Evolutionary conservation across 1,140 invertebrate species (phyloP), one percentile per base, ranked within the genome.

Genomic region (Lepidotrigona ventralis): DNA sequence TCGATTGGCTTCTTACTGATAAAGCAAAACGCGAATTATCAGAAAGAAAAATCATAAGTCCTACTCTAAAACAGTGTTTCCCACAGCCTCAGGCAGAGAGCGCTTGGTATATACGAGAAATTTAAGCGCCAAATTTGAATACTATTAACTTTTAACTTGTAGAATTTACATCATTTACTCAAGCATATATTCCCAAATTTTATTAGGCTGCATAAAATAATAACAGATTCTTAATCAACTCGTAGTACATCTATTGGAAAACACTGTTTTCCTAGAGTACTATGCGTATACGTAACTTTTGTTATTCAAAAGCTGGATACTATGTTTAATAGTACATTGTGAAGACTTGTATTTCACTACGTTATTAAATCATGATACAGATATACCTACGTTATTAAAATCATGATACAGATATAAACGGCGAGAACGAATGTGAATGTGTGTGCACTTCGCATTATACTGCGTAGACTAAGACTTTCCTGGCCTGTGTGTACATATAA

Each of bases 401-500:
- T 53, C 9, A 2, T 75, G 12, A 17, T 29, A 29, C 71, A 26
- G 23, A 17, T 46, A 29, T 64, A 26, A 64, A 1, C 46, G 21
- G 14, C 21, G n/a, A 76, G 29, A 69, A 60, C 58, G 12, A n/a
- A 68, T 23, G 53, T n/a, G 26, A 54, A 19, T 78, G 66, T 39
- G 54, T 83, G 26, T 69, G 23, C 21, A 75, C 51, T 39, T 72
- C 46, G 53, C 15, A 56, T 58, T 75, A 23, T 77, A 64, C 29
- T n/a, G 15, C 64, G 56, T 79, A 68, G 21, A 82, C 33, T 46
- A 14, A 23, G 17, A n/a, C 21, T 63, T 69, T 46, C 66, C 58
- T n/a, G 71, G 58, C 60, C 56, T 85, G 79, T n/a, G n/a, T n/a
- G n/a, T 81, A 81, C 39, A 85, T 81, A 81, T 68, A 17, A 29